phyloP scores from a whole-genome alignment of 1,140 invertebrate species.

The Leguminivora glycinivorella region DNA sequence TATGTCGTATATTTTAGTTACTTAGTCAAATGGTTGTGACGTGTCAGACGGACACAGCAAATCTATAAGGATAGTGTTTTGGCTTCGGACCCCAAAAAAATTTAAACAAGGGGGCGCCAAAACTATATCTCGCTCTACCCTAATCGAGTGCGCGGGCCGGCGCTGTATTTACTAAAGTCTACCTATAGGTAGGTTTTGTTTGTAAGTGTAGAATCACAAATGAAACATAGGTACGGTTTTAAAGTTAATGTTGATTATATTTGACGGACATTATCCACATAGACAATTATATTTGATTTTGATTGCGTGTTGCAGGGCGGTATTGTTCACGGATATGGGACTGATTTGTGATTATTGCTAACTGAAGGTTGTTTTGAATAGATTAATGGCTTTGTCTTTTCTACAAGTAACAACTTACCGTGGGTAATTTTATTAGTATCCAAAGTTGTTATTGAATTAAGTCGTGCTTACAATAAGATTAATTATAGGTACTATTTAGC shows the following conservation, averaged over 20 bases:
- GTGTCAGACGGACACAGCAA: no score
- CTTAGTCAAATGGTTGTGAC: no score
- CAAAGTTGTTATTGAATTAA: neutral
- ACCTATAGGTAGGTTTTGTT: neutral
- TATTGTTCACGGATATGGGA: conserved; percentile 48
- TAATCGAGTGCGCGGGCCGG: no score
- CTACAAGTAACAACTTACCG: neutral
- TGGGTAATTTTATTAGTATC: neutral
- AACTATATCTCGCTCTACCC: no score
- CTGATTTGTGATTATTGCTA: conserved; percentile 18
- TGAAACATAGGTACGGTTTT: neutral
- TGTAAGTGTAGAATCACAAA: neutral
- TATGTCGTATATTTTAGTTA: no score
- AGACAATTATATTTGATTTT: no score
- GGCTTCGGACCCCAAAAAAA: no score
- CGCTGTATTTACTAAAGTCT: no score
- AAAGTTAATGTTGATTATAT: conserved; percentile 4
- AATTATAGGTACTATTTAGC: no score
- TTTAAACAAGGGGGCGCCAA: no score
- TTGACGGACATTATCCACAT: conserved; percentile 43
- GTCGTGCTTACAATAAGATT: no score
- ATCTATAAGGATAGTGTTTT: no score
- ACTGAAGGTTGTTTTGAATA: neutral
- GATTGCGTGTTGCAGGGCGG: conserved; percentile 49
- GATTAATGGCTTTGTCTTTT: conserved; percentile 19